phyloP scores from a whole-genome alignment of 1,140 invertebrate species.

The Mesaphorura yosii region DNA sequence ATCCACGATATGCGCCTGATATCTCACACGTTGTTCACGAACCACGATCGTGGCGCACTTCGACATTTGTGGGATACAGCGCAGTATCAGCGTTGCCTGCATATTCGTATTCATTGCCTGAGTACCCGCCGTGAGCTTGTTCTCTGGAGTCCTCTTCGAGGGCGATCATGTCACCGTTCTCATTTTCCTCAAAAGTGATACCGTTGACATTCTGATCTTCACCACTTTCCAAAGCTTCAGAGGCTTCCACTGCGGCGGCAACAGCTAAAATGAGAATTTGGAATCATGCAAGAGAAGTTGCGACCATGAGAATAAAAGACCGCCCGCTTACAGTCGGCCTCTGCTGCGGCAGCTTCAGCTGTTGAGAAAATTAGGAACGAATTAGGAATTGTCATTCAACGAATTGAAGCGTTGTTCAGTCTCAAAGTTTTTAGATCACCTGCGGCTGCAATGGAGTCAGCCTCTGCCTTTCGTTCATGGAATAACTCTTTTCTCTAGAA shows the following conservation, averaged over 20 bases:
- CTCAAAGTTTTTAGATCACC: not conserved
- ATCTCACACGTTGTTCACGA: too few relatives aligned
- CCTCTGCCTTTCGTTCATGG: not conserved
- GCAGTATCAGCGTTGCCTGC: too few relatives aligned
- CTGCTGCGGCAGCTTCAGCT: not conserved
- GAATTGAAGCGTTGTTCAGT: not conserved
- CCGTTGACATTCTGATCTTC: not conserved
- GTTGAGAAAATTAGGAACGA: not conserved
- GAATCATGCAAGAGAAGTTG: too few relatives aligned
- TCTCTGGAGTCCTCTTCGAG: slow-evolving; percentile 7
- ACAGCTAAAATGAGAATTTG: too few relatives aligned
- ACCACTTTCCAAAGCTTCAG: too few relatives aligned
- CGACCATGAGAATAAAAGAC: too few relatives aligned
- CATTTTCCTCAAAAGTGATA: not conserved
- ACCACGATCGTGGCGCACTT: too few relatives aligned
- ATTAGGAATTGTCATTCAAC: not conserved
- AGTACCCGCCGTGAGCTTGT: not conserved
- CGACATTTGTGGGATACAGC: too few relatives aligned
- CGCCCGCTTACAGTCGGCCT: too few relatives aligned
- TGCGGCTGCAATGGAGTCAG: not conserved
- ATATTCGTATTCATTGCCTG: too few relatives aligned
- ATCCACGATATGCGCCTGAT: too few relatives aligned
- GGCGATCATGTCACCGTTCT: not conserved
- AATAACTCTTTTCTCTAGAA: too few relatives aligned
- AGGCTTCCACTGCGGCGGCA: not conserved